A percentile compares a stretch with the other conserved stretches of the same genome.
Conservation (phyloP, 2,888 invertebrate species). For the Erebia epiphron region DNA sequence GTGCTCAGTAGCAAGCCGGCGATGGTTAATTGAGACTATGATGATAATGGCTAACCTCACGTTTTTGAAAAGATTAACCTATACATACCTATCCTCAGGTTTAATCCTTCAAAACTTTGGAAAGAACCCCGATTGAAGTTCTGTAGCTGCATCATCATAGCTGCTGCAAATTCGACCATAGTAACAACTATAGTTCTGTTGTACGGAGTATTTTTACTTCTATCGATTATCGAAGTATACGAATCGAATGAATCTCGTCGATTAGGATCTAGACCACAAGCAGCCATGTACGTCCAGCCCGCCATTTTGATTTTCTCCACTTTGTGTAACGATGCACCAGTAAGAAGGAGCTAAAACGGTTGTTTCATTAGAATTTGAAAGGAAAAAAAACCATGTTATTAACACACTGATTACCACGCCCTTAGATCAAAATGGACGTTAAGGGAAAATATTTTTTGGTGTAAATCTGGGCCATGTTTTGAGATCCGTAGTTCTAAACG, state of each 20-base stretch:
- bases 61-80: too few species aligned
- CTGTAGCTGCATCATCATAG: conserved; percentile 78
- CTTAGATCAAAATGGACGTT: too few species aligned
- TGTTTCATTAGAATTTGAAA: not conserved
- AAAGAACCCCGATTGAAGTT: conserved; percentile 84
- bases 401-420: too few species aligned
- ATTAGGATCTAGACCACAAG: conserved; percentile 93
- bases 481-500: too few species aligned
- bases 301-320: conserved; percentile 99
- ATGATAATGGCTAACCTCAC: too few species aligned
- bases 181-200: conserved; percentile 70
- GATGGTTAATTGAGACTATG: too few species aligned
- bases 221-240: conserved; percentile 49
- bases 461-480: too few species aligned
- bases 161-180: conserved; percentile 78
- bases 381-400: too few species aligned
- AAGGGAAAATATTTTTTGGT: too few species aligned
- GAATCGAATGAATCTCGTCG: conserved; percentile 84
- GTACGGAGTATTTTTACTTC: conserved; percentile 63
- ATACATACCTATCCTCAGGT: conserved; percentile 88
- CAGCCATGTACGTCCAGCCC: conserved; percentile 98
- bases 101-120: conserved; percentile 84
- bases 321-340: conserved; percentile 83
- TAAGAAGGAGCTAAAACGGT: conserved; percentile 83
- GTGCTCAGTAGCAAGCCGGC: too few species aligned